Percentiles rank a stretch among this genome's conserved stretches.
Evolutionary conservation across 2,888 invertebrate genomes (phyloP).

Genomic region (Lepidocyrtoides sp.): DNA sequence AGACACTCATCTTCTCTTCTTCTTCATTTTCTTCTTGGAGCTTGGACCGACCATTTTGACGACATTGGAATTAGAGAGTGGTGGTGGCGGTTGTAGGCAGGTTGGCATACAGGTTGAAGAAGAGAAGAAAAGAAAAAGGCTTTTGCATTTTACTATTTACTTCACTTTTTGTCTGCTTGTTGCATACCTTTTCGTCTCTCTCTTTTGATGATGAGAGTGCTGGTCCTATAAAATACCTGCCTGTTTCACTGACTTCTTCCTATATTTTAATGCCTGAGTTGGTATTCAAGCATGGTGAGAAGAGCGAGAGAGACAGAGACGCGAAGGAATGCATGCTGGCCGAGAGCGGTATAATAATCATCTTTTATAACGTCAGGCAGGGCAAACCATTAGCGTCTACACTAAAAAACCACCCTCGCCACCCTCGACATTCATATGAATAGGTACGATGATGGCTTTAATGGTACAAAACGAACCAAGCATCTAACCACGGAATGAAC

Average conservation of each 20-base stretch:
- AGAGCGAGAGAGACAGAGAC: constrained; percentile 65
- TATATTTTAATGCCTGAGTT: constrained; percentile 21
- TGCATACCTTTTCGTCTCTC: constrained; percentile 61
- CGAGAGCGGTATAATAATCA: constrained; percentile 81
- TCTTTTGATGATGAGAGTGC: constrained; percentile 53
- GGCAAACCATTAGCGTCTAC: constrained; percentile 33
- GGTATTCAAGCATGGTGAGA: constrained; percentile 34
- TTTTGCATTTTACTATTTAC: constrained; percentile 54
- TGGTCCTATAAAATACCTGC: background rate
- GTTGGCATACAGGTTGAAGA: constrained; percentile 52
- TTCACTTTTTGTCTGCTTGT: constrained; percentile 33
- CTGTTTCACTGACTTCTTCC: background rate
- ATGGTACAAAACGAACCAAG: constrained; percentile 9
- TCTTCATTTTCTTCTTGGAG: constrained; percentile 21
- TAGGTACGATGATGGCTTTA: background rate
- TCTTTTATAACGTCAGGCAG: constrained; percentile 47
- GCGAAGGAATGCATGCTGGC: constrained; percentile 82
- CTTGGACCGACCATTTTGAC: constrained; percentile 68
- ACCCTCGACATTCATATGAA: constrained; percentile 81
- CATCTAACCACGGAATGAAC: constrained; percentile 26
- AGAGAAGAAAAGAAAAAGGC: constrained; percentile 44
- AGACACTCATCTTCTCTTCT: constrained; percentile 68
- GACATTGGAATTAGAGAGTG: constrained; percentile 76
- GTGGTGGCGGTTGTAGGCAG: constrained; percentile 20
- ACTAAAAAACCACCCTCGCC: constrained; percentile 84